Conservation (phyloP, 2,888 invertebrate species). For the Thereva unica region DNA sequence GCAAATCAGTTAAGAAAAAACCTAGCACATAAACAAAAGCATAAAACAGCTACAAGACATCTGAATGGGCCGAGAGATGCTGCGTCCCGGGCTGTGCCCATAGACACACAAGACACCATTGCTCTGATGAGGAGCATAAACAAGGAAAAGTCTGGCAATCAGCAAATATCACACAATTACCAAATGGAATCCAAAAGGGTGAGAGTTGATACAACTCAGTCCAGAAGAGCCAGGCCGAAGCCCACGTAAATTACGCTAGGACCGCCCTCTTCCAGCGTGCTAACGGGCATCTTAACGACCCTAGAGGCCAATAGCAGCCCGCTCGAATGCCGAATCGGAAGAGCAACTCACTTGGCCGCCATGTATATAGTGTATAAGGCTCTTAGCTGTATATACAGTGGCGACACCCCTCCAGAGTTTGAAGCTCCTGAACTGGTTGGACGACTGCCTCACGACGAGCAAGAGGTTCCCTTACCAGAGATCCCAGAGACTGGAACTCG, state of each 20-base stretch:
- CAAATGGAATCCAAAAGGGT: conserved; percentile 30
- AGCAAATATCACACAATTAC: conserved; percentile 38
- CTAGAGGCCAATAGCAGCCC: conserved; percentile 17
- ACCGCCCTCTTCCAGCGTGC: conserved; percentile 6
- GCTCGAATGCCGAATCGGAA: neutral
- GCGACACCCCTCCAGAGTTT: neutral
- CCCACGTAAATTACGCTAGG: conserved; percentile 20
- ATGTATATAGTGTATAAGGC: conserved; percentile 1
- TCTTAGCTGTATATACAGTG: neutral
- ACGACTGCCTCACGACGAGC: conserved; percentile 1
- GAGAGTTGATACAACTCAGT: conserved; percentile 2
- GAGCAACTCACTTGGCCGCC: neutral
- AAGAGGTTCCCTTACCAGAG: conserved; percentile 10
- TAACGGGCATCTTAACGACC: conserved; percentile 9
- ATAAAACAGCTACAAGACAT: too few relatives aligned
- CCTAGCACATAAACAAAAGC: neutral
- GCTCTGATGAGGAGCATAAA: conserved; percentile 31
- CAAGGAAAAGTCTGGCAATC: conserved; percentile 37
- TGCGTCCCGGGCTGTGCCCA: too few relatives aligned
- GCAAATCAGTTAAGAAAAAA: conserved; percentile 34
- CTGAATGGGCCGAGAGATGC: too few relatives aligned
- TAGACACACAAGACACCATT: too few relatives aligned
- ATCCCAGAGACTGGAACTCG: conserved; percentile 7
- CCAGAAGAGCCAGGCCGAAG: neutral
- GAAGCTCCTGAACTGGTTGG: conserved; percentile 16